Evolutionary conservation across 2,888 invertebrate species (phyloP), one percentile per base, ranked within the genome.

Genomic region (Aspidiotus destructor): DNA sequence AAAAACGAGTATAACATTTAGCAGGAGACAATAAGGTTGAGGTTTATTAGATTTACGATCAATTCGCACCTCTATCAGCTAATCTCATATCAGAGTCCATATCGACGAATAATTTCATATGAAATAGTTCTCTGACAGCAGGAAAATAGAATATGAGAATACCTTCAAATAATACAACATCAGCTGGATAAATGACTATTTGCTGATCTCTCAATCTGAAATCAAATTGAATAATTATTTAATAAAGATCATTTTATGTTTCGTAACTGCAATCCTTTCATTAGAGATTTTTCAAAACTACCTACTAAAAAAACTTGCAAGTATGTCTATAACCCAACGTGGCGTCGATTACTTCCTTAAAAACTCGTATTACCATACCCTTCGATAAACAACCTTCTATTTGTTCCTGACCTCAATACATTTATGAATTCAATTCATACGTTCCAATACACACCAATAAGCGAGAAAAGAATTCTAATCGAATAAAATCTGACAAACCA

Each of bases 81-180:
- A 99, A 82, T 75, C 99, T 83, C 1, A 96, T 99, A 77, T 99
- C 99, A 0, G 99, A 96, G 80, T 99, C 98, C 0, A 97, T 97
- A 77, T 99, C 99, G 6, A 99, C 98, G 80, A 99, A 99, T 53
- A 99, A 81, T 79, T 99, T 99, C 95, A 99, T 97, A 79, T 98
- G 93, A 80, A 98, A 99, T 70, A 97, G 81, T 71, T 96, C 89
- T 64, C 97, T 81, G 71, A 99, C 89, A 77, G 92, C 90, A 0
- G 92, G 91, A 78, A 95, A 95, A 80, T 98, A 98, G 80, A 99
- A 99, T 52, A 95, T 93, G 69, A 99, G 83, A 77, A 99, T 99
- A 17, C 99, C 99, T 79, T 99, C 99, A 74, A 97, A 91, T 8
- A 98, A 81, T 10, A 98, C 94, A 70, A 99, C 98, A 78, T 99